Evolutionary conservation across 1,140 invertebrate species (phyloP), one percentile per base, ranked within the genome.

Genomic region (Conus ventricosus): DNA sequence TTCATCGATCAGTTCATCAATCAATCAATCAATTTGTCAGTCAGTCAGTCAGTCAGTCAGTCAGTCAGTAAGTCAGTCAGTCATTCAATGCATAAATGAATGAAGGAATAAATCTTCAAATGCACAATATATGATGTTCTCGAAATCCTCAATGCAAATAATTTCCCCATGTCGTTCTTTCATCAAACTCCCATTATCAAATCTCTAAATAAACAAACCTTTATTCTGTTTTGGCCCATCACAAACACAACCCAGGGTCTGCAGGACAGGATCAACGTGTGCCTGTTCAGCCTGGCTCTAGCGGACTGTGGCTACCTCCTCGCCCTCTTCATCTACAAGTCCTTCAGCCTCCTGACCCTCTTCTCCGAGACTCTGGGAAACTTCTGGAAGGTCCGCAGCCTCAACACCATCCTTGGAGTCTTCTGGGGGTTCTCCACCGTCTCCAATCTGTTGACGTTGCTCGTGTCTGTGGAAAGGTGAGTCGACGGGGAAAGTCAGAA

Each of bases 311-410:
- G 84, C 60, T 85, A 85, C 57, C 84, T 85, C 17, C n/a, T 85
- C 3, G 55, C 84, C 27, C 55, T 85, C 55, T 85, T 67, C 57
- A 55, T 25, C 60, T 67, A 85, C 63, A 85, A 63, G 63, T 85
- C 57, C 55, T 85, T 85, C 57, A 85, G 84, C 84, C 15, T 67
- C 23, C 8, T 85, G 5, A 57, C 60, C 11, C 84, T 85, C 60
- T 20, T 85, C 23, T 85, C 84, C 15, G 6, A 25, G n/a, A 17
- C 54, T 5, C 57, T 85, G 55, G 84, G 84, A 4, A 57, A 2
- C 63, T 85, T 25, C 84, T 85, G 84, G 84, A 63, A 85, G 84
- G 39, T 85, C 25, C 84, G 84, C 57, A 85, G 84, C 57, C 63
- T 85, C 53, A 85, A 85, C 57, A 85, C 84, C 54, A 57, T 85